These are phyloP conservation scores for Dallia pectoralis DNA, from an alignment of 2,797 vertebrate genomes.

Conservation along the genomic window DNA sequence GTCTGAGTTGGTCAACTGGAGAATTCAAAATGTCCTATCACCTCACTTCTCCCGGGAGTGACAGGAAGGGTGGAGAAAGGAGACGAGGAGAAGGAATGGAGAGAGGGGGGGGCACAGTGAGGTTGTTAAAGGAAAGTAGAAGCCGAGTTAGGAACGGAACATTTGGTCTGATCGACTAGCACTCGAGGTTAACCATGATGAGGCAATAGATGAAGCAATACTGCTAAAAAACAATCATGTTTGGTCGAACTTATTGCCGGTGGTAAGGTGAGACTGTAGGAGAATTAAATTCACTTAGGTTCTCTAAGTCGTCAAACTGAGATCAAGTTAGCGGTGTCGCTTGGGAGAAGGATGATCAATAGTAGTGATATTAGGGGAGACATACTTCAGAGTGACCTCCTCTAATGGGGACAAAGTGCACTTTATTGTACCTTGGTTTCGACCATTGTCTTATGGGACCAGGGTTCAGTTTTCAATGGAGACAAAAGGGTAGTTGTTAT, in stretches of 20 bases:
- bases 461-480: no score
- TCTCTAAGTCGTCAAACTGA: no score
- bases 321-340: no score
- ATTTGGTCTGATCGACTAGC: not conserved
- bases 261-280: not conserved
- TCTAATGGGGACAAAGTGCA: no score
- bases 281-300: not conserved
- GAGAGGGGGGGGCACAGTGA: conserved; percentile 8
- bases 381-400: no score
- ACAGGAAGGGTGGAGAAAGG: conserved; percentile 19
- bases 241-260: not conserved
- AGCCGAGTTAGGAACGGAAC: not conserved
- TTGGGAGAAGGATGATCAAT: no score
- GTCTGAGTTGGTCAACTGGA: conserved; percentile 34
- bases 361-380: no score
- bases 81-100: conserved; percentile 9
- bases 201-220: not conserved
- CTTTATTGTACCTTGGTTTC: no score
- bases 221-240: not conserved
- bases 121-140: not conserved
- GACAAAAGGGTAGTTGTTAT: no score
- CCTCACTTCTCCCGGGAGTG: conserved; percentile 49
- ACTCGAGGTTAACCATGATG: not conserved
- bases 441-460: no score
- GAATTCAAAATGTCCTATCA: conserved; percentile 45